Evolutionary conservation across 2,113 vertebrate genomes (phyloP), one percentile per base, ranked within the genome.

Genomic region (Leptobrachium ailaonicum): DNA sequence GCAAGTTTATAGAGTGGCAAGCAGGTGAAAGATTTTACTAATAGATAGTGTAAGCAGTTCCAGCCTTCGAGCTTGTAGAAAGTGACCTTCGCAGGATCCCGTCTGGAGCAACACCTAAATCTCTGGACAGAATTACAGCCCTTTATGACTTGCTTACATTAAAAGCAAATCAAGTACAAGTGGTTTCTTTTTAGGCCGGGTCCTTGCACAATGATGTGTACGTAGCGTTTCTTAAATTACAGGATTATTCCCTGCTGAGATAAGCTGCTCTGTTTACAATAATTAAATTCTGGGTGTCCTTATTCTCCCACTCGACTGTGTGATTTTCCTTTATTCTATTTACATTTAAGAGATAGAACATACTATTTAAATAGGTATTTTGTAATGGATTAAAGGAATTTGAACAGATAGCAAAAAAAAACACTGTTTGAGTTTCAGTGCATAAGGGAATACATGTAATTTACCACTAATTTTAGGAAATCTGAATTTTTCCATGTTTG

Each of bases 241-340:
- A 63, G 67, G 56, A 62, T 60, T 79, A 71, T 47, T 58, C 58
- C 76, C 76, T 64, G 68, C 68, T 71, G 76, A 63, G 76, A 71
- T 54, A 71, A 79, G 67, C 56, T 8, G 56, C 50, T 79, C 64
- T 71, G 58, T 43, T 50, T 63, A 71, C 68, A 71, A 56, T 71
- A 70, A 77, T 77, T 77, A 70, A 62, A 71, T 79, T 67, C 58
- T 47, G 66, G 76, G 66, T 71, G 67, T 78, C 56, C 76, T 41
- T 63, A 41, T 58, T 70, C 14, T 32, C 20, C 20, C 14, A 41
- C 64, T 56, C n/a, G 20, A 4, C 10, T 75, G 14, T 64, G 32
- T 41, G 56, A 8, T 60, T 60, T 60, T 12, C 3, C 10, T 14
- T 60, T 11, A 60, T 60, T 60, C 56, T 14, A 12, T 60, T 60